Percentiles rank a stretch among this genome's conserved stretches.
Evolutionary conservation across 2,888 invertebrate species (phyloP).

Genomic region (Euzophera pinguis): DNA sequence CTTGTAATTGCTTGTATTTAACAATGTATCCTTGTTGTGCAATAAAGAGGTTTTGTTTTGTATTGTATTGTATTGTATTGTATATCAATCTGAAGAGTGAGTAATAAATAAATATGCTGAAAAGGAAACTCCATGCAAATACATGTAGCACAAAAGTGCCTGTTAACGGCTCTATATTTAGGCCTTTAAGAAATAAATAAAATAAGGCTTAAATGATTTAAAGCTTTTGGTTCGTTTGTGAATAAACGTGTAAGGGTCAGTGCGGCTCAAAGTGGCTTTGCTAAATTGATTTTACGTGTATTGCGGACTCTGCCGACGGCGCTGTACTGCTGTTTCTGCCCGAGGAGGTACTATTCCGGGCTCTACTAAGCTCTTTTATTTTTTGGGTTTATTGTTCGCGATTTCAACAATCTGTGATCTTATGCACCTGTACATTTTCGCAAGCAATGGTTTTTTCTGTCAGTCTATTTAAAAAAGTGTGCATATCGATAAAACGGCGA

Average conservation of each 20-base stretch:
- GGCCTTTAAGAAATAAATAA: conserved; percentile 17
- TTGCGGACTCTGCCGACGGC: conserved; percentile 56
- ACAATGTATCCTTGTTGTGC: no score
- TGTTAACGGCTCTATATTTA: background rate
- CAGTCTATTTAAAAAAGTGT: no score
- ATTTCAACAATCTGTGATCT: conserved; percentile 6
- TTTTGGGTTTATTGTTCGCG: conserved; percentile 25
- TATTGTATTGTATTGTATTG: no score
- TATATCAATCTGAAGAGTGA: no score
- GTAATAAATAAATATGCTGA: no score
- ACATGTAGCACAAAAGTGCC: background rate
- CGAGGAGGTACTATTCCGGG: conserved; percentile 46
- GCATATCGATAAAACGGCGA: no score
- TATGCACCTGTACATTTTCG: background rate
- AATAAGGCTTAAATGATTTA: conserved; percentile 26
- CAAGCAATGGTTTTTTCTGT: background rate
- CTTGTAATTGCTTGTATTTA: no score
- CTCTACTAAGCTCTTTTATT: conserved; percentile 46
- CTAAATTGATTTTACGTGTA: conserved; percentile 78
- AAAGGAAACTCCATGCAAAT: background rate
- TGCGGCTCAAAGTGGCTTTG: conserved; percentile 67
- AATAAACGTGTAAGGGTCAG: conserved; percentile 58
- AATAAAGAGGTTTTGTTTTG: no score
- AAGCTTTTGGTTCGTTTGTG: conserved; percentile 38
- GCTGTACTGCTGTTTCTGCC: conserved; percentile 40